Evolutionary conservation across 2,888 invertebrate species (phyloP).

Genomic region (Bhutanitis thaidina): DNA sequence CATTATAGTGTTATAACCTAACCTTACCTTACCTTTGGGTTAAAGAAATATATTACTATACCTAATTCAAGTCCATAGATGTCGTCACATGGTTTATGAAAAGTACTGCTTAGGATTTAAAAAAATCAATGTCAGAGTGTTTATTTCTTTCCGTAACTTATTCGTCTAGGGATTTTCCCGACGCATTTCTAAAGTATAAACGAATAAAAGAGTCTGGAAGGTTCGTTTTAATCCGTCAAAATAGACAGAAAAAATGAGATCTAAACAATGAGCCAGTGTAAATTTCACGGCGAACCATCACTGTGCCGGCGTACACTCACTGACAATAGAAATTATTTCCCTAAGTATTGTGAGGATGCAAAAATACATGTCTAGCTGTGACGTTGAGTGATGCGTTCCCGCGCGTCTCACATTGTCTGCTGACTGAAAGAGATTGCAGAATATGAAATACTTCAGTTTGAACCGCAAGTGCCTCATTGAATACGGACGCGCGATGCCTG

Average conservation of each 20-base stretch:
- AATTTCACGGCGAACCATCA: slow-evolving; percentile 39
- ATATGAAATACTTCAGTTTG: slow-evolving; percentile 72
- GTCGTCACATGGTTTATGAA: no score
- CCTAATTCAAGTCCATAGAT: no score
- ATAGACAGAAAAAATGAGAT: slow-evolving; percentile 25
- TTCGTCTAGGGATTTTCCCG: slow-evolving; percentile 3
- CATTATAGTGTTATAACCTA: no score
- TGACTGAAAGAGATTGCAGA: slow-evolving; percentile 69
- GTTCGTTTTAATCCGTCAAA: slow-evolving; percentile 12
- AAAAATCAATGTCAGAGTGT: slow-evolving; percentile 6
- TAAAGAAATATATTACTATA: no score
- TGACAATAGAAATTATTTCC: slow-evolving; percentile 72
- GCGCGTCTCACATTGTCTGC: slow-evolving; percentile 65
- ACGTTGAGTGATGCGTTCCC: slow-evolving; percentile 76
- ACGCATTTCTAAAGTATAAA: slow-evolving; percentile 9
- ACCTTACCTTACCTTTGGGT: no score
- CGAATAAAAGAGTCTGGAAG: slow-evolving; percentile 18
- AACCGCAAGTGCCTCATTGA: slow-evolving; percentile 64
- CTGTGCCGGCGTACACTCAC: slow-evolving; percentile 55
- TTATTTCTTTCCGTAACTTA: slow-evolving; percentile 10
- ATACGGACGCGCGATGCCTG: slow-evolving; percentile 44
- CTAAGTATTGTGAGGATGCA: slow-evolving; percentile 67
- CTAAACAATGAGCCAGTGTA: slow-evolving; percentile 43
- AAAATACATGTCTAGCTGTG: slow-evolving; percentile 67
- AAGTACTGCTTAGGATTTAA: no score